Evolutionary conservation across 2,113 vertebrate genomes (phyloP).

Genomic region (Ophthalmolycus amberensis): DNA sequence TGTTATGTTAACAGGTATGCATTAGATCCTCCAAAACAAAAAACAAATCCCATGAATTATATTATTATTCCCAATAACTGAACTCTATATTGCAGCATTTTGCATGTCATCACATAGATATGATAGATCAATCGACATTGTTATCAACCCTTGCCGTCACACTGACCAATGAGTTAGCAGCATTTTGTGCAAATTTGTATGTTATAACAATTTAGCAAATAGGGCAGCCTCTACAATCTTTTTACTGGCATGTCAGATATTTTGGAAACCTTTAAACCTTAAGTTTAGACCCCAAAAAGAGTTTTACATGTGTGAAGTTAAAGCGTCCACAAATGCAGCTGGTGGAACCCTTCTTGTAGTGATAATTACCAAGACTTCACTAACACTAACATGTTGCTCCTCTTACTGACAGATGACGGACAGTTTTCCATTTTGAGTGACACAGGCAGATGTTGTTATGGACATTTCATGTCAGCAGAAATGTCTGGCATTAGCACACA

Average conservation of each 20-base stretch:
- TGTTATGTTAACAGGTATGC: background rate
- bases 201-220: background rate
- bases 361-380: background rate
- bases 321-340: background rate
- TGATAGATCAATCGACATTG: background rate
- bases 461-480: conserved; percentile 1
- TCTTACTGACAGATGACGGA: background rate
- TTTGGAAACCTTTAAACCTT: background rate
- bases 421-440: background rate
- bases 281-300: background rate
- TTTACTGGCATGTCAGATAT: background rate
- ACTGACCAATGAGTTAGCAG: background rate
- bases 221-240: background rate
- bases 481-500: background rate
- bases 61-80: background rate
- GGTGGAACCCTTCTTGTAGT: background rate
- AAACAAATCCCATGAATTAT: background rate
- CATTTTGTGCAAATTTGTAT: background rate
- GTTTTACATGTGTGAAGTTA: background rate
- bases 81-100: background rate
- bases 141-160: background rate
- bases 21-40: background rate
- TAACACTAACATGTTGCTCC: background rate
- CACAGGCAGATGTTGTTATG: background rate
- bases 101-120: background rate